Evolutionary conservation across 2,113 vertebrate species (phyloP).

Genomic region (Emydura subglobosa): DNA sequence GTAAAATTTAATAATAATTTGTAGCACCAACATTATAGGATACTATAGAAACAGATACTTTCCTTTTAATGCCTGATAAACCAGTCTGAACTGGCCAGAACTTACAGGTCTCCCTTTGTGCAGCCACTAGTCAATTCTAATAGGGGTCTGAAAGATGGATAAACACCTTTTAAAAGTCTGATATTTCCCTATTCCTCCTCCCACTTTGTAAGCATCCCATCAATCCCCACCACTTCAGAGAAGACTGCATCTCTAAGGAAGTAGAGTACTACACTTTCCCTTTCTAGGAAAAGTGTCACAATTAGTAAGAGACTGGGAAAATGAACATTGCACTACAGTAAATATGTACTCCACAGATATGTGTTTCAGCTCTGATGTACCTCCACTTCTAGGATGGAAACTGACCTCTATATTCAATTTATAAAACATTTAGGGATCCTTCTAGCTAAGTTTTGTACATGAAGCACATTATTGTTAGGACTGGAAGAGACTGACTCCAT

Average conservation of each 20-base stretch:
- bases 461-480: neutral
- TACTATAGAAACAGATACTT: neutral
- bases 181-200: neutral
- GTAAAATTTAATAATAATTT: neutral
- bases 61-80: neutral
- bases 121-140: neutral
- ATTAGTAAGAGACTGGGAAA: neutral
- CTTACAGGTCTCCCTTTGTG: neutral
- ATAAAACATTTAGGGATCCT: neutral
- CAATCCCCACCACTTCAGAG: neutral
- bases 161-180: neutral
- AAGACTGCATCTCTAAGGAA: neutral
- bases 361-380: neutral
- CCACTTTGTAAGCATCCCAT: neutral
- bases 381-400: neutral
- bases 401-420: neutral
- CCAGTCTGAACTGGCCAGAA: neutral
- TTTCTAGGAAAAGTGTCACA: neutral
- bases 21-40: neutral
- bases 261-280: rapidly evolving
- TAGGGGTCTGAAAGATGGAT: neutral
- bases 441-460: neutral
- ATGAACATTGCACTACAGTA: neutral
- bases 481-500: neutral
- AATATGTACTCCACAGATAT: neutral